phyloP scores from a whole-genome alignment of 2,888 invertebrate species.

The Coelinius sp. region DNA sequence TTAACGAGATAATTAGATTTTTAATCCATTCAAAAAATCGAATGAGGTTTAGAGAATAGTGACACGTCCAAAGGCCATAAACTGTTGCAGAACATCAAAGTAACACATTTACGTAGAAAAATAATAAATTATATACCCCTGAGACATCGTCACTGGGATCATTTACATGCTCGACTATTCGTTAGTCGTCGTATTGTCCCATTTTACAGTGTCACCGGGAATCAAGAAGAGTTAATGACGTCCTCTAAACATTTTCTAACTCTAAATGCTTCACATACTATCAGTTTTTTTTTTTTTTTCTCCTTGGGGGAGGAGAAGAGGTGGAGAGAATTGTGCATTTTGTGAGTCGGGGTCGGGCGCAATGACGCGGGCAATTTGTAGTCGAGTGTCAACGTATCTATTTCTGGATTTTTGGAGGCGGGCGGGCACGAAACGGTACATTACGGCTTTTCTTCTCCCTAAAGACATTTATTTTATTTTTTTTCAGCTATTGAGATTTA shows the following conservation, averaged over 20 bases:
- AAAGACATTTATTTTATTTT: constrained; percentile 19
- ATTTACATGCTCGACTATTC: constrained; percentile 8
- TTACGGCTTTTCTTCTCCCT: constrained; percentile 22
- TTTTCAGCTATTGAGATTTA: neutral
- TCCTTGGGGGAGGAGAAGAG: constrained; percentile 16
- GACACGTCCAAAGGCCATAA: neutral
- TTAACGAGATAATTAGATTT: too few species aligned
- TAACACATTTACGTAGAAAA: neutral
- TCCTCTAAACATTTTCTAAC: neutral
- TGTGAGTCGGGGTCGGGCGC: constrained; percentile 47
- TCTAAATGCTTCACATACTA: constrained; percentile 18
- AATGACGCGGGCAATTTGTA: constrained; percentile 70
- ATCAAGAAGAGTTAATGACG: constrained; percentile 11
- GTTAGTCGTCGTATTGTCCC: constrained; percentile 9
- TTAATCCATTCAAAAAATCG: too few species aligned
- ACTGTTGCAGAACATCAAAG: constrained; percentile 15
- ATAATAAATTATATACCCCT: constrained; percentile 3
- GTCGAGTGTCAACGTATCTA: constrained; percentile 63
- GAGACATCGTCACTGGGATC: constrained; percentile 17
- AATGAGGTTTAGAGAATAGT: neutral
- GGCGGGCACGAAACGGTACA: constrained; percentile 37
- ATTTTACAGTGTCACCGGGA: constrained; percentile 2
- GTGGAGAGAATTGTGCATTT: constrained; percentile 29
- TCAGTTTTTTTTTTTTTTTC: constrained; percentile 25
- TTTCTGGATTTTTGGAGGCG: constrained; percentile 37